Conservation (phyloP, 2,888 invertebrate genomes). For the Rhagophthalmus giganteus region DNA sequence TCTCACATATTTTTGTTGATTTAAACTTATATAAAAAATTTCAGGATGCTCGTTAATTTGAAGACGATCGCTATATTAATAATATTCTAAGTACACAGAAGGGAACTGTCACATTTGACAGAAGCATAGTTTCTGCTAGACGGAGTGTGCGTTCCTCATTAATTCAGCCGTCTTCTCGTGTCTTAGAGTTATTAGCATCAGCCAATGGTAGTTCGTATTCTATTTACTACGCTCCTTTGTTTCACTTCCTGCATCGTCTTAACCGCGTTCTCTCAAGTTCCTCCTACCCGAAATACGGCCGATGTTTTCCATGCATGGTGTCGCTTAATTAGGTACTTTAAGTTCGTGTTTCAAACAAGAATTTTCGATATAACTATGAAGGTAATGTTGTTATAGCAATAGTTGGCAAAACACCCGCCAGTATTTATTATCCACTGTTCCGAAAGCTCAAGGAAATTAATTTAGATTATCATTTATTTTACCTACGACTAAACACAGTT, state of each 20-base stretch:
- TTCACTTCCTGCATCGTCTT: constrained; percentile 43
- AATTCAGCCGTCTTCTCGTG: constrained; percentile 52
- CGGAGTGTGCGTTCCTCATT: constrained; percentile 47
- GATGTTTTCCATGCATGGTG: constrained; percentile 18
- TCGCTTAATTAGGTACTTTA: constrained; percentile 26
- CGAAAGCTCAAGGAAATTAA: too few species aligned
- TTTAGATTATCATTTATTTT: too few species aligned
- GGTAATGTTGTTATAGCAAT: too few species aligned
- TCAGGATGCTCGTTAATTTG: too few species aligned
- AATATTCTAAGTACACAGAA: constrained; percentile 29
- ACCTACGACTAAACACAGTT: too few species aligned
- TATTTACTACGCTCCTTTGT: constrained; percentile 50
- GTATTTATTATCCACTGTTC: too few species aligned
- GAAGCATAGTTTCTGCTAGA: constrained; percentile 31
- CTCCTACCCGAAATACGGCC: constrained; percentile 25
- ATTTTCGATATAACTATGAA: constrained; percentile 20
- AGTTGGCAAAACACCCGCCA: too few species aligned
- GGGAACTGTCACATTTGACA: constrained; percentile 33
- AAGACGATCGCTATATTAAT: constrained; percentile 13
- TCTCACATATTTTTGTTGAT: too few species aligned
- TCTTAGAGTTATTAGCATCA: constrained; percentile 54
- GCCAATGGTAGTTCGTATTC: constrained; percentile 51
- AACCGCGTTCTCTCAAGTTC: constrained; percentile 37
- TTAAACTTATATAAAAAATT: too few species aligned
- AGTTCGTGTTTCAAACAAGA: constrained; percentile 18